Base-by-base conservation (phyloP, 2,888 invertebrate genomes). In the Eupsilia transversa region DNA sequence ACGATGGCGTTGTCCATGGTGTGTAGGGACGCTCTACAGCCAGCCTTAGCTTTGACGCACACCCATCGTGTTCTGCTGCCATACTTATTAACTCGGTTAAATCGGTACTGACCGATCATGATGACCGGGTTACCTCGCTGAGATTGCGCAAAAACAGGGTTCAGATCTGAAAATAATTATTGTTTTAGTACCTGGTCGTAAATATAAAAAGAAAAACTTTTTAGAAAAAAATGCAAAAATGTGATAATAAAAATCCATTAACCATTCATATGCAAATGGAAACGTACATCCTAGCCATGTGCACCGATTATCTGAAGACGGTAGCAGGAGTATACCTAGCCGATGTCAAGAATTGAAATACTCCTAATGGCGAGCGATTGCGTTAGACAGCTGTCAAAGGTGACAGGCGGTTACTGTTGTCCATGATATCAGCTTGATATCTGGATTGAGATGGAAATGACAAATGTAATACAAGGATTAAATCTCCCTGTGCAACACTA, bases 1-100 rank as follows among this genome's bases (percentile, higher is more conserved):
- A 96, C 96, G 75, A 96, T 96, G 12, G 95, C 95, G 79, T 96
- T 96, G 84, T 96, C 95, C 94, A 94, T 93, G 5, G 96, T 96
- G 80, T 95, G 95, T 3, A 96, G 90, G 0, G 96, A 95, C 1
- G 96, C 96, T 78, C 95, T 90, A 87, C 96, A 96, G 38, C 96
- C 96, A 9, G 95, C 94, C 77, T 96, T 96, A 0, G 96, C 96
- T 82, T 96, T 96, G 27, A 96, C 96, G 87, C 96, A 96, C 56
- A 96, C 96, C 96, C 96, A 96, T 87, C 96, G 89, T 1, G 92
- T 95, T 41, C 95, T 90, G 82, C 94, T 93, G 66, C 96, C 96
- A 78, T 95, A 95, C 78, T 96, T 96, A 80, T 96, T 96, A 52
- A 96, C 96, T 30, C 96, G 93, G 85, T 96, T 96, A 85, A 96